These are phyloP conservation scores for Samia ricini DNA, from an alignment of 1,140 invertebrate genomes.

Conservation along the genomic window DNA sequence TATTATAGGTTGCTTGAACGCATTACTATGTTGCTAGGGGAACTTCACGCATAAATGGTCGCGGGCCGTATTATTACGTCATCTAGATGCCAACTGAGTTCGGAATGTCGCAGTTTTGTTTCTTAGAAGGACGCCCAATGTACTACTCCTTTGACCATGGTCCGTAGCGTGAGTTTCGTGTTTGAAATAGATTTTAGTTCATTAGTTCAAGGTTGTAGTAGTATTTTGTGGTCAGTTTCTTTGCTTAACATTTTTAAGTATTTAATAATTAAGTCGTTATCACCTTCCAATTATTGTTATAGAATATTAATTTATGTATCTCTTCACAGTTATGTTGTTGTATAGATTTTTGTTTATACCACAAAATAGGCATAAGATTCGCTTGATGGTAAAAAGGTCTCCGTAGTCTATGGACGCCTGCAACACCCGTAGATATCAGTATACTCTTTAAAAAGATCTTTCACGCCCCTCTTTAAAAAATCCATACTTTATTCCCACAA, in stretches of 20 bases:
- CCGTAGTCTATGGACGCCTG: no score
- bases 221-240: neutral
- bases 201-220: neutral
- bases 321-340: no score
- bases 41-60: constrained; percentile 42
- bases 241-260: neutral
- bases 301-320: no score
- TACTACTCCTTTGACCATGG: constrained; percentile 9
- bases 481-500: no score
- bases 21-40: constrained; percentile 59
- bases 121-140: constrained; percentile 6
- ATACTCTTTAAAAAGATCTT: no score
- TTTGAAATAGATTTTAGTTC: neutral
- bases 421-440: no score
- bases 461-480: no score
- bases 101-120: constrained; percentile 32
- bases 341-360: no score
- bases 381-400: no score
- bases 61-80: constrained; percentile 49
- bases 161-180: neutral
- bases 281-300: neutral
- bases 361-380: no score
- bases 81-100: constrained; percentile 35
- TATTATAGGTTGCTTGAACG: constrained; percentile 28
- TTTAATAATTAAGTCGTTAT: neutral